phyloP scores from a whole-genome alignment of 2,797 vertebrate genomes.

The Lacerta viridis region DNA sequence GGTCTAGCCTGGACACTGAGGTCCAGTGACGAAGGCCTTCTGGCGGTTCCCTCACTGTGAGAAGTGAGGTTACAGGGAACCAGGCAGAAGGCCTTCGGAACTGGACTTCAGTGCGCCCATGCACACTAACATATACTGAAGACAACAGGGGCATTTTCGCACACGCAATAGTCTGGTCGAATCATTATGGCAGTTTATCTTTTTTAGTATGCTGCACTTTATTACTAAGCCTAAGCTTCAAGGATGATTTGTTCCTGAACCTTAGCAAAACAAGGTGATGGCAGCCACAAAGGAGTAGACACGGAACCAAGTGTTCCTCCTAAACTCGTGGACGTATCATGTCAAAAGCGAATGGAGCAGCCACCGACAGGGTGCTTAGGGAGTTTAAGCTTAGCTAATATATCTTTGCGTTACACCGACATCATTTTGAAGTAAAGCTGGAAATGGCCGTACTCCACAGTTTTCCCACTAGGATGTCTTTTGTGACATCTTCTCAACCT shows the following conservation, averaged over 20 bases:
- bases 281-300: not conserved
- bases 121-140: not conserved
- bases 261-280: not conserved
- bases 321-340: not conserved
- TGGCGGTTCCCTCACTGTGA: too few species aligned
- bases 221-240: not conserved
- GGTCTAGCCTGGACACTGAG: too few species aligned
- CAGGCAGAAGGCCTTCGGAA: too few species aligned
- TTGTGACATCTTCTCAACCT: constrained; percentile 8
- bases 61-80: too few species aligned
- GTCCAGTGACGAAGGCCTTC: too few species aligned
- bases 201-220: not conserved
- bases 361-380: not conserved
- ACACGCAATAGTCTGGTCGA: not conserved
- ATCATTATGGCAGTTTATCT: not conserved
- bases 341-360: not conserved
- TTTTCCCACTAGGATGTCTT: constrained; percentile 24
- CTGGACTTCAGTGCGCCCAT: not conserved
- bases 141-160: not conserved
- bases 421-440: not conserved
- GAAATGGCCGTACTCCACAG: constrained; percentile 28
- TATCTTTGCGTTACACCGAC: not conserved
- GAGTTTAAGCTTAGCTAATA: constrained; percentile 20
- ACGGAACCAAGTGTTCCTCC: not conserved
- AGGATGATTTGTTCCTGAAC: not conserved